Conservation (phyloP, 2,113 vertebrate genomes). For the Gavia stellata region DNA sequence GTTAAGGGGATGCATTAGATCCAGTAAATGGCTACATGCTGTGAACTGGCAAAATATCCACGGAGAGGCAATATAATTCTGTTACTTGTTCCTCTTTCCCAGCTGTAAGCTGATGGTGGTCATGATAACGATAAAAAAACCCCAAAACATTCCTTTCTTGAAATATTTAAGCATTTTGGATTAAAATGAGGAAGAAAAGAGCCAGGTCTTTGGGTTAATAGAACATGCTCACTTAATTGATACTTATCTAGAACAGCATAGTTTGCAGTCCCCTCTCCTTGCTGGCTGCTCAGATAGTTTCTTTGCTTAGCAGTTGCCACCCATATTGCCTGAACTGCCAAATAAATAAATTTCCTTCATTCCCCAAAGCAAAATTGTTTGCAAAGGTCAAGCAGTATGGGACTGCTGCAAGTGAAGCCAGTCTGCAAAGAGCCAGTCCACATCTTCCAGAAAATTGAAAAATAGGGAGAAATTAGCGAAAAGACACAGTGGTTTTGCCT, state of each 20-base stretch:
- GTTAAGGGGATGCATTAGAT: neutral
- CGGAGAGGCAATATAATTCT: neutral
- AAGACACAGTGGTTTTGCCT: neutral
- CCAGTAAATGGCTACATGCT: neutral
- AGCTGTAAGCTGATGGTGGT: neutral
- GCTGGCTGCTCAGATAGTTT: neutral
- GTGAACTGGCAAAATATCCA: neutral
- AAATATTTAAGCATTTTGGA: neutral
- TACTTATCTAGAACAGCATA: neutral
- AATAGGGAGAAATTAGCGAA: neutral
- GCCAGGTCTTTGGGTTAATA: neutral
- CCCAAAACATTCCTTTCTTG: neutral
- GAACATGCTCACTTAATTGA: neutral
- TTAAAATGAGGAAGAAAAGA: slow-evolving; percentile 1
- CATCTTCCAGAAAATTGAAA: neutral
- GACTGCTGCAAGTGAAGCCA: neutral
- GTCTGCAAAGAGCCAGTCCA: neutral
- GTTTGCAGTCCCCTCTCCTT: neutral
- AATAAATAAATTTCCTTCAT: neutral
- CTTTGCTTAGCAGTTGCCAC: neutral
- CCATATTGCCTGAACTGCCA: neutral
- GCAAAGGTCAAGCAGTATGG: neutral
- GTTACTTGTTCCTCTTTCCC: neutral
- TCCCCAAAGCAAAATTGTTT: neutral
- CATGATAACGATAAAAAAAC: neutral